These are phyloP conservation scores for Pogonomyrmex barbatus DNA, from an alignment of 1,140 invertebrate genomes.

Conservation along the genomic window DNA sequence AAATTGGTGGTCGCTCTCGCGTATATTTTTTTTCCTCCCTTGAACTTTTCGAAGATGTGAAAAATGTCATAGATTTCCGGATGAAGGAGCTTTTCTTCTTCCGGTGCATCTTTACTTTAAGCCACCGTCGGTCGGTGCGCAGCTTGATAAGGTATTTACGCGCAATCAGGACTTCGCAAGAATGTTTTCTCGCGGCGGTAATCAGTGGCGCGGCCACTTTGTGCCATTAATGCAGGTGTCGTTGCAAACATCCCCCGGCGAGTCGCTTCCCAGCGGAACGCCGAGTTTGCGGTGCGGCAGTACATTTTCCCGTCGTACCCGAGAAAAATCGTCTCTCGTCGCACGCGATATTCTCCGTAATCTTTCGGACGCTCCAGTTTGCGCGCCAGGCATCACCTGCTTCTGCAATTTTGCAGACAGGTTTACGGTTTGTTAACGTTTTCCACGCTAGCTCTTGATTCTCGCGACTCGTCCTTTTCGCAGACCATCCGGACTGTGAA, in stretches of 20 bases:
- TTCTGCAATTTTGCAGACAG: slow-evolving; percentile 33
- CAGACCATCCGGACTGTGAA: no score
- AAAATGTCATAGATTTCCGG: slow-evolving; percentile 11
- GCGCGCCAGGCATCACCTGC: slow-evolving; percentile 12
- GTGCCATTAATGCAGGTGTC: slow-evolving; percentile 44
- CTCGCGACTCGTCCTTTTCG: background rate
- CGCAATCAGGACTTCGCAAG: slow-evolving; percentile 39
- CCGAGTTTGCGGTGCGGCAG: slow-evolving; percentile 16
- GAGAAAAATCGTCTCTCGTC: slow-evolving; percentile 40
- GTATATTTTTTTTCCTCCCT: background rate
- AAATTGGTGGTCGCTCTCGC: background rate
- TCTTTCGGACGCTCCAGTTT: slow-evolving; percentile 42
- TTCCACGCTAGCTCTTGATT: background rate
- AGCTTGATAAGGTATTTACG: slow-evolving; percentile 31
- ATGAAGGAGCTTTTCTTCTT: background rate
- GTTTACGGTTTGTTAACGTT: slow-evolving; percentile 50
- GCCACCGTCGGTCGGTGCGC: background rate
- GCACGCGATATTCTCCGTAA: slow-evolving; percentile 28
- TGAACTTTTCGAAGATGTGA: slow-evolving; percentile 26
- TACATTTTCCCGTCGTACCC: slow-evolving; percentile 44
- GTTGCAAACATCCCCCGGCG: slow-evolving; percentile 29
- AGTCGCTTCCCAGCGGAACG: slow-evolving; percentile 14
- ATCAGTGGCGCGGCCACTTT: slow-evolving; percentile 38
- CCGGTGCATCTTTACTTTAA: background rate
- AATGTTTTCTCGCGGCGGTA: slow-evolving; percentile 42